Evolutionary conservation across 1,140 invertebrate species (phyloP), one percentile per base, ranked within the genome.

Genomic region (Campoletis sonorensis): DNA sequence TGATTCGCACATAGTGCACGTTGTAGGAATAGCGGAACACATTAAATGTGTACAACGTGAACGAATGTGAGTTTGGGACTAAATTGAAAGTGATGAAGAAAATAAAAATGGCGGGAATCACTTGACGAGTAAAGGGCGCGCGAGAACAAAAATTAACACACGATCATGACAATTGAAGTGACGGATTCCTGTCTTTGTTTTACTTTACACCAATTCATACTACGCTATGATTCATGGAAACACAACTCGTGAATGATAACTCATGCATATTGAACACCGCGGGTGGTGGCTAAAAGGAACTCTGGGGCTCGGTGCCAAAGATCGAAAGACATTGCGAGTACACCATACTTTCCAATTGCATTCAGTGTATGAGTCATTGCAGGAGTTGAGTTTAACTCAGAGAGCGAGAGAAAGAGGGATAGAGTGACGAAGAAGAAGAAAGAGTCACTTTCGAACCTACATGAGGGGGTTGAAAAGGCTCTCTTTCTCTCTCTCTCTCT

Each of bases 201-300:
- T 64, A 64, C 23, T 26, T 64, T 64, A 64, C 61, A 23, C 23
- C 61, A 64, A 23, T 64, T 64, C 23, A 64, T 45, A 45, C n/a
- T 27, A 13, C 79, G 70, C 78, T 81, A 84, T 83, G 82, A 84
- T 84, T 84, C 79, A 84, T 83, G 83, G 82, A 67, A 26, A 45
- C 18, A 51, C 33, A 75, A 70, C 82, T 81, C 81, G 68, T 27
- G 71, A 84, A 83, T 84, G 83, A 81, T 84, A 84, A 84, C 83
- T 84, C 83, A 83, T 84, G 79, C 82, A 83, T 84, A 84, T 83
- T 81, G 79, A 84, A 84, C 82, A 70, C 27, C 67, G 71, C 70
- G 58, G 78, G 82, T 70, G 79, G 82, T 81, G 61, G n/a, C 21
- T n/a, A 64, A 64, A 64, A 64, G 61, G 61, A 64, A 64, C 61